Percentiles rank a stretch among this genome's conserved stretches.
These are phyloP conservation scores for Ammodytes dubius DNA, from an alignment of 2,113 vertebrate genomes.

Conservation along the genomic window DNA sequence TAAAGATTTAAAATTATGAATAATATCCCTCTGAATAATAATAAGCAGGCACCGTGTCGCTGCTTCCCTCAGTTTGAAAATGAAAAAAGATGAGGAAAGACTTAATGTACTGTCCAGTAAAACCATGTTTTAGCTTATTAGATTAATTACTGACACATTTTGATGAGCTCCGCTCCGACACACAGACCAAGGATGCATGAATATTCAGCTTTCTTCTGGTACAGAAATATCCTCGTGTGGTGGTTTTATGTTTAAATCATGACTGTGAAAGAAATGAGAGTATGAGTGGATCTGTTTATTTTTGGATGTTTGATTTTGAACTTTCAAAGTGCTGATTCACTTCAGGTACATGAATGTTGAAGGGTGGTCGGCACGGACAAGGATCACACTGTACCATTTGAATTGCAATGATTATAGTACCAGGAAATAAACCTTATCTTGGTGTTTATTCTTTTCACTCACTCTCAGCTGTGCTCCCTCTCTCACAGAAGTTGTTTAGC, in stretches of 20 bases:
- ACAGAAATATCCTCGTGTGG: slow-evolving; percentile 37
- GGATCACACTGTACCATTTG: slow-evolving; percentile 10
- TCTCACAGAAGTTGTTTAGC: slow-evolving; percentile 29
- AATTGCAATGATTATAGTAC: slow-evolving; percentile 25
- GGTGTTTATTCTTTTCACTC: not conserved
- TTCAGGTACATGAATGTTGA: not conserved
- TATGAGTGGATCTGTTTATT: slow-evolving; percentile 18
- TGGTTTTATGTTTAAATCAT: slow-evolving; percentile 72
- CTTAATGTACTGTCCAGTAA: slow-evolving; percentile 66
- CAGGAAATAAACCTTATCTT: slow-evolving; percentile 10
- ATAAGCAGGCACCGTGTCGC: slow-evolving; percentile 28
- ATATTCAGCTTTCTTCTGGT: slow-evolving; percentile 61
- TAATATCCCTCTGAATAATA: slow-evolving; percentile 70
- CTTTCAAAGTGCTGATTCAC: slow-evolving; percentile 24
- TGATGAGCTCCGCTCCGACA: slow-evolving; percentile 56
- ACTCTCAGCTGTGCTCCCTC: not conserved
- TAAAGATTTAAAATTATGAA: slow-evolving; percentile 79
- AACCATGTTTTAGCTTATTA: slow-evolving; percentile 69
- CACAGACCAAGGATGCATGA: slow-evolving; percentile 41
- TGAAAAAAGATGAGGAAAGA: slow-evolving; percentile 29
- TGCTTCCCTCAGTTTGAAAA: slow-evolving; percentile 30
- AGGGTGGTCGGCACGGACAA: not conserved
- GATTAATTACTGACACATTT: slow-evolving; percentile 72
- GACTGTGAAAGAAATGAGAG: slow-evolving; percentile 19
- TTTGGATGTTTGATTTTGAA: slow-evolving; percentile 25